Evolutionary conservation across 2,888 invertebrate genomes (phyloP), one percentile per base, ranked within the genome.

Genomic region (Agonum fuliginosum): DNA sequence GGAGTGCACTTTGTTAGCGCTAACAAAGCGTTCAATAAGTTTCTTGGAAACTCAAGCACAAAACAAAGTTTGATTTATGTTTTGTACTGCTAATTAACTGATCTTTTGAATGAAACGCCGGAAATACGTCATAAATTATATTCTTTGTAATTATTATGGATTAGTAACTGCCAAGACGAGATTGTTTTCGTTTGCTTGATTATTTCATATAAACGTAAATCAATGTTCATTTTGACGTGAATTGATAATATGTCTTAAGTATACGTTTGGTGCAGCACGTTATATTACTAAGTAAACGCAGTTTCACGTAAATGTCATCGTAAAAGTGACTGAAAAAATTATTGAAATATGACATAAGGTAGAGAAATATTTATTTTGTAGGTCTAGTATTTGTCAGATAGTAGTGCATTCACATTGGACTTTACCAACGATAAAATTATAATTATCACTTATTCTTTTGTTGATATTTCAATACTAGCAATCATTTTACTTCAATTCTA

Each of bases 91-190:
- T 46, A 46, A 46, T 46, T 46, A 46, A 46, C 14, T 46, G 46
- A 46, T 46, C 46, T 14, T 46, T 46, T 46, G 46, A 46, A 46
- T 46, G 14, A 8, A n/a, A 46, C 19, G 46, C 17, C 46, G 46
- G 46, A 46, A 17, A 46, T 46, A 46, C 6, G 46, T 46, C 17
- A 17, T 46, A 46, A 46, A 46, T 46, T 46, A n/a, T 46, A 46
- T 17, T 2, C 46, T 17, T 46, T 17, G 17, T 17, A 46, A 46
- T 46, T 46, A 46, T 46, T 1, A 14, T 1, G 12, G 2, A n/a
- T 41, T 46, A 46, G 17, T 17, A 46, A 17, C 12, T 10, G 46
- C 12, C 12, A 46, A 14, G 46, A 46, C 1, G 14, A 17, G 8
- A 46, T 46, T 46, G 17, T 46, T 46, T 17, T 17, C 3, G 17